phyloP scores from a whole-genome alignment of 2,797 vertebrate species.

The Salmo trutta region DNA sequence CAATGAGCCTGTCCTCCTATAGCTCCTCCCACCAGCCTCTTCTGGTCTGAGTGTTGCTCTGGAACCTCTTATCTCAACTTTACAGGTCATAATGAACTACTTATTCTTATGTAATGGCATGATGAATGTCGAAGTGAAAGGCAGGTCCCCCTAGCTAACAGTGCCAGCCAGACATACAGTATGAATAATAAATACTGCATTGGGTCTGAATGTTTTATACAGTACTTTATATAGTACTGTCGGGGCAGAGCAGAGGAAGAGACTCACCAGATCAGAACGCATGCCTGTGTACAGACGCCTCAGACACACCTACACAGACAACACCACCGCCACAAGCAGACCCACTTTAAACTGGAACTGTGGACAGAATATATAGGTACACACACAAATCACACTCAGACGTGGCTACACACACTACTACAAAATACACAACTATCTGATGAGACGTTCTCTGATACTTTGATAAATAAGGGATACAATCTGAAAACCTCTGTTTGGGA shows the following conservation, averaged over 20 bases:
- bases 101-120: no score
- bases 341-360: conserved; percentile 89
- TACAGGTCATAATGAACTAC: no score
- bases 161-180: conserved; percentile 28
- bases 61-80: no score
- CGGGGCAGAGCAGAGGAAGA: conserved; percentile 11
- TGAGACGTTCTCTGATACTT: not conserved
- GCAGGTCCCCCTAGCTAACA: not conserved
- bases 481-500: not conserved
- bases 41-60: no score
- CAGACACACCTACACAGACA: conserved; percentile 88
- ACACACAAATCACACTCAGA: conserved; percentile 13
- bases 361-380: conserved; percentile 18
- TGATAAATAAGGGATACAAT: not conserved
- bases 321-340: conserved; percentile 75
- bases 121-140: not conserved
- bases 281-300: conserved; percentile 95
- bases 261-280: conserved; percentile 95
- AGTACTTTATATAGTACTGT: conserved; percentile 74
- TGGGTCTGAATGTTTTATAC: conserved; percentile 54
- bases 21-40: no score
- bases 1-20: no score
- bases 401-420: not conserved
- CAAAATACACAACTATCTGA: not conserved
- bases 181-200: conserved; percentile 55